phyloP scores from a whole-genome alignment of 2,888 invertebrate species.

The Hyalella azteca region DNA sequence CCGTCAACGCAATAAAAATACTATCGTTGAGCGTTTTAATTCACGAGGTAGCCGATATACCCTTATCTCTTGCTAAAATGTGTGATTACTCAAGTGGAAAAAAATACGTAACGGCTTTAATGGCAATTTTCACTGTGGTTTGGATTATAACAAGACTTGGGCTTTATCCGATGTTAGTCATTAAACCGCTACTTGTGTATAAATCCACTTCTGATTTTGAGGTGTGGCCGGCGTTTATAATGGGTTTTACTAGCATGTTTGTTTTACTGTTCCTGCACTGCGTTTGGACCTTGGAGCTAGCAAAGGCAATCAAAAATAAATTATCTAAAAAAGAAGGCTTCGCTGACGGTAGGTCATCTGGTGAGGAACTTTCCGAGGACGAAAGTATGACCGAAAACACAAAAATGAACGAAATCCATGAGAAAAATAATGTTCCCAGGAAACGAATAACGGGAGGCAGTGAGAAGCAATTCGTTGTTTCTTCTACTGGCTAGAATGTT shows the following conservation, averaged over 20 bases:
- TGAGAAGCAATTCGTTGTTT: no score
- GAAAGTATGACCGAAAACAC: no score
- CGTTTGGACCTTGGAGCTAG: background rate
- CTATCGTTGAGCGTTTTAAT: constrained; percentile 87
- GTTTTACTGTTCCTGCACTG: background rate
- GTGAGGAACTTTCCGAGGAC: no score
- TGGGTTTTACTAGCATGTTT: background rate
- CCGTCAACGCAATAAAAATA: constrained; percentile 87
- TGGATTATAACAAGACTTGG: no score
- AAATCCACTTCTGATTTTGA: background rate
- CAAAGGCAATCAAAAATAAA: background rate
- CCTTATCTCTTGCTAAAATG: constrained; percentile 91
- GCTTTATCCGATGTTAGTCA: background rate
- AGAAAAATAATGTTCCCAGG: no score
- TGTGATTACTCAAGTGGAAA: constrained; percentile 73
- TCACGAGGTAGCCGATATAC: constrained; percentile 89
- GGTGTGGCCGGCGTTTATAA: background rate
- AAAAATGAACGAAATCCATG: no score
- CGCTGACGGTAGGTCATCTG: no score
- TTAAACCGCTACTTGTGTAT: background rate
- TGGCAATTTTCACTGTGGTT: background rate
- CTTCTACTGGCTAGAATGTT: no score
- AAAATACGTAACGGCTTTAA: background rate
- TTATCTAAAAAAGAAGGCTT: background rate
- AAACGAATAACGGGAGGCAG: no score